Evolutionary conservation across 2,797 vertebrate genomes (phyloP), one percentile per base, ranked within the genome.

Genomic region (Lophotriccus pileatus): DNA sequence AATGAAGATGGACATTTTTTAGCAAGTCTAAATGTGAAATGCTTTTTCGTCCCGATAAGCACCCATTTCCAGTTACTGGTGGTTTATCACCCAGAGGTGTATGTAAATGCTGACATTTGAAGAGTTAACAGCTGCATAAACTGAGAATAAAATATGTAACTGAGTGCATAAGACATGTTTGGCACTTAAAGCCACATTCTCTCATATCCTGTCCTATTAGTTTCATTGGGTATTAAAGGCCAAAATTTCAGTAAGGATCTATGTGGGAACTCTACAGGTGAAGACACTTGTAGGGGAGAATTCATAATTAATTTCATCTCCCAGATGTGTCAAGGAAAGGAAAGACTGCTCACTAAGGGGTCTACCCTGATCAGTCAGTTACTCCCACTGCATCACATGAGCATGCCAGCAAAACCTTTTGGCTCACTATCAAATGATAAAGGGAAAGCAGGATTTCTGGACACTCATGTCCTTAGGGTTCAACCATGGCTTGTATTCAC

Each of bases 381-480:
- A 19, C 12, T 89, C 28, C 43, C 0, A 0, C 30, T 58, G 4
- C 16, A n/a, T 66, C 44, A 47, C 4, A 6, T 0, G 2, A 86
- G 9, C 25, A 27, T 50, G 7, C 49, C 53, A 46, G 7, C 12
- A 59, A 66, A 67, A 41, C 2, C 7, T 62, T n/a, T 36, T 21
- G 19, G 27, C 13, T 70, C 20, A 59, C 9, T 63, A 14, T 69
- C 43, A 58, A 89, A 66, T 1, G 7, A 19, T 12, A 37, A 19
- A 25, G 23, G 6, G 15, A 74, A 44, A n/a, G 9, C 12, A 69
- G 44, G 36, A 23, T n/a, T 83, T 86, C 56, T 67, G n/a, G 27
- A 36, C n/a, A 28, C 22, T 67, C n/a, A 1, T 10, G 15, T 37
- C 28, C 20, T 64, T 39, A n/a, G 7, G 27, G 21, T 22, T 75